Conservation (phyloP, 2,797 vertebrate species). For the Lepilemur septentrionalis region DNA sequence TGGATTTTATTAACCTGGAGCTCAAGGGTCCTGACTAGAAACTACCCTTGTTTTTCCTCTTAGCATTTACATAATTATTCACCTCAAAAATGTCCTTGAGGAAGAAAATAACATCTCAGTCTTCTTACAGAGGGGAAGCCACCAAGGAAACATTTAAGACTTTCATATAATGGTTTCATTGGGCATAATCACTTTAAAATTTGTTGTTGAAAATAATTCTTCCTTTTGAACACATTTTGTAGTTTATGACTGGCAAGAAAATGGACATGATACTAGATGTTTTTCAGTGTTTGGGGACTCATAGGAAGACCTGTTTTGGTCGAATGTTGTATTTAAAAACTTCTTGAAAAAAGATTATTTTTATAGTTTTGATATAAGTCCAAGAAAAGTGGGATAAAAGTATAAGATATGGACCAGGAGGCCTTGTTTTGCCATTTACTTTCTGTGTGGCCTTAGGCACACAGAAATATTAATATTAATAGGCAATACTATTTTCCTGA, state of each 20-base stretch:
- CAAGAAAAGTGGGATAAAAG: not conserved
- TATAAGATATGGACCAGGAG: not conserved
- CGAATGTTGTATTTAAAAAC: not conserved
- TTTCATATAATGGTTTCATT: not conserved
- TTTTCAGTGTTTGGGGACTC: not conserved
- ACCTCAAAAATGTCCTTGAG: constrained; percentile 28
- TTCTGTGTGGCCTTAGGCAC: not conserved
- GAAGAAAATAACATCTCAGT: not conserved
- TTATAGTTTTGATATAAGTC: not conserved
- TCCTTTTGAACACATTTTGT: not conserved
- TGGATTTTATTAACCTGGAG: constrained; percentile 19
- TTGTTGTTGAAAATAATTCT: not conserved
- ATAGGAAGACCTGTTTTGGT: not conserved
- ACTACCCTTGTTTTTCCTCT: not conserved
- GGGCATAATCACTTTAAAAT: constrained; percentile 7
- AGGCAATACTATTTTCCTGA: too few relatives aligned
- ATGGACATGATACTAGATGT: not conserved
- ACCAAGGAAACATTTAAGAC: not conserved
- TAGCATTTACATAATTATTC: not conserved
- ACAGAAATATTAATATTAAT: too few relatives aligned
- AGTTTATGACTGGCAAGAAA: not conserved
- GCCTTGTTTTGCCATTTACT: not conserved
- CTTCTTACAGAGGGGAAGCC: not conserved
- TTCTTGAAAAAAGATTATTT: not conserved
- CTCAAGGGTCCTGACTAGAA: not conserved